phyloP scores from a whole-genome alignment of 2,113 vertebrate genomes.

The Tilapia sparmanii region DNA sequence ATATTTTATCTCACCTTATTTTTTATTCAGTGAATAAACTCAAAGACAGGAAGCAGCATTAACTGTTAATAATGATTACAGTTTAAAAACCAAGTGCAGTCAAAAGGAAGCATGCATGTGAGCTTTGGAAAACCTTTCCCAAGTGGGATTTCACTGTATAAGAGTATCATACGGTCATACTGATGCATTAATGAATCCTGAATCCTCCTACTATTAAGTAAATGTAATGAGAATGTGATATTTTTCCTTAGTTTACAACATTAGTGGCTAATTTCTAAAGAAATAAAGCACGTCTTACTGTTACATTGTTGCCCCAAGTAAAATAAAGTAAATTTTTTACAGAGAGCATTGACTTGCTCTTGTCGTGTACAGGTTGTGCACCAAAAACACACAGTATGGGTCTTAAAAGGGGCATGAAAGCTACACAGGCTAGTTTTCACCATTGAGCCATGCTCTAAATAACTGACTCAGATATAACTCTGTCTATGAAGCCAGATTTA shows the following conservation, averaged over 20 bases:
- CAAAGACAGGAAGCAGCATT: background rate
- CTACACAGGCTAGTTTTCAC: background rate
- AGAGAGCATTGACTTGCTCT: background rate
- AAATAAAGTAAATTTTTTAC: background rate
- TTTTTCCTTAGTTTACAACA: background rate
- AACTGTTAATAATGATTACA: background rate
- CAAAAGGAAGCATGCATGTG: rapidly evolving
- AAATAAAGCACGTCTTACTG: background rate
- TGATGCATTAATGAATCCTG: background rate
- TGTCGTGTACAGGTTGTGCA: background rate
- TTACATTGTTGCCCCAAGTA: background rate
- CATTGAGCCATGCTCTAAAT: background rate
- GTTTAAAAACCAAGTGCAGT: background rate
- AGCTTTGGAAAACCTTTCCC: rapidly evolving
- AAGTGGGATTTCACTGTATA: background rate
- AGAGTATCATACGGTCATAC: background rate
- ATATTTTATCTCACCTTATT: background rate
- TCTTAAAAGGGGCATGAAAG: background rate
- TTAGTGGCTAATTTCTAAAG: background rate
- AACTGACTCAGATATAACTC: background rate
- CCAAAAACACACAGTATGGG: background rate
- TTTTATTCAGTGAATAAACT: background rate
- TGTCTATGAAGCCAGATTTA: background rate
- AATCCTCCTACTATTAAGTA: background rate
- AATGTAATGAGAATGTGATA: rapidly evolving